A percentile compares a stretch with the other conserved stretches of the same genome.
phyloP scores from a whole-genome alignment of 2,888 invertebrate species.

The Rhyacophila evoluta region DNA sequence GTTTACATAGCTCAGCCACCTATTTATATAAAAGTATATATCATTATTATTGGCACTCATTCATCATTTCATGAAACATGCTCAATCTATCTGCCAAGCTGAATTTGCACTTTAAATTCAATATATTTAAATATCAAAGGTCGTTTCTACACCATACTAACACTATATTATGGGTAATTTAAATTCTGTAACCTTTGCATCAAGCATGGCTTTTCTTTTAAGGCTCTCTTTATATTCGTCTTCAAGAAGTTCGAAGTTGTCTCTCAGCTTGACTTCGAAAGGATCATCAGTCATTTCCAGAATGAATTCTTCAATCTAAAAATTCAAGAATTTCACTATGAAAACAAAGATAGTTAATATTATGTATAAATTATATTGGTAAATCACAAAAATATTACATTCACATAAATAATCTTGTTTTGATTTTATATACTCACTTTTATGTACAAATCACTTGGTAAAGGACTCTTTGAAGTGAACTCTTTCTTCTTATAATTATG shows the following conservation, averaged over 20 bases:
- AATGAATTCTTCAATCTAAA: conserved; percentile 84
- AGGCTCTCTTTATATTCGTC: conserved; percentile 96
- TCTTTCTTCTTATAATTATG: conserved; percentile 79
- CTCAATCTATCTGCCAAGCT: no score
- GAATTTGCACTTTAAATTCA: no score
- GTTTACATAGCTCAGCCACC: conserved; percentile 83
- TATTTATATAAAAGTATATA: conserved; percentile 51
- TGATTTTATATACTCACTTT: conserved; percentile 75
- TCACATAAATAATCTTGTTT: no score
- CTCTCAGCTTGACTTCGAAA: conserved; percentile 95
- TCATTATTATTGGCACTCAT: no score
- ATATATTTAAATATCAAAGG: no score
- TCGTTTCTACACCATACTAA: no score
- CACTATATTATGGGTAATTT: no score
- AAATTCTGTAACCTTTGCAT: conserved; percentile 82
- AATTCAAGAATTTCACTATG: no score
- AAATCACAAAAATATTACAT: no score
- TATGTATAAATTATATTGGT: no score
- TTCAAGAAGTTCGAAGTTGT: conserved; percentile 94
- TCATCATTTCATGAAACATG: no score
- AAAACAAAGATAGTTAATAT: no score
- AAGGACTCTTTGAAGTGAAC: conserved; percentile 76
- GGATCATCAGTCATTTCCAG: conserved; percentile 98
- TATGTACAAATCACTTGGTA: conserved; percentile 91
- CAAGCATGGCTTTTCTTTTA: conserved; percentile 89